Percentiles rank a stretch among this genome's conserved stretches.
These are phyloP conservation scores for Macaca nemestrina DNA, from an alignment of 2,113 vertebrate species.

Conservation along the genomic window DNA sequence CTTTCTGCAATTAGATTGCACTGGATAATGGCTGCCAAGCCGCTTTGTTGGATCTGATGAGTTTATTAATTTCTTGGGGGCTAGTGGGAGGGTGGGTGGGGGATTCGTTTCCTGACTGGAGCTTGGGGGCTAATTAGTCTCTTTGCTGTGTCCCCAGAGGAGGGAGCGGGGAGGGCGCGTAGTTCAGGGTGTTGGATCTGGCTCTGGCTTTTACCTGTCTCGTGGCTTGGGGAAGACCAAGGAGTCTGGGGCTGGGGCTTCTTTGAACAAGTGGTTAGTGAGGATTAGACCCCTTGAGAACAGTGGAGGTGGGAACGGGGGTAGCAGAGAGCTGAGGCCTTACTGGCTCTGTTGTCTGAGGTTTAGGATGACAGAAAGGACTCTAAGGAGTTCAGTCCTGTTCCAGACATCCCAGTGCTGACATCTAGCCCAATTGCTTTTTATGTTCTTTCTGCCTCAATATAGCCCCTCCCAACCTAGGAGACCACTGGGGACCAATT, in stretches of 20 bases:
- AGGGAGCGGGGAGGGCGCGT: neutral
- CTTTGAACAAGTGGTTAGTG: neutral
- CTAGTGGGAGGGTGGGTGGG: constrained; percentile 51
- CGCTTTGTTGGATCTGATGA: constrained; percentile 64
- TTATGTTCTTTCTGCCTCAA: neutral
- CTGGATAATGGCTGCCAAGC: constrained; percentile 47
- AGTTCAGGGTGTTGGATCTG: constrained; percentile 20
- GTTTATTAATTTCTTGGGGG: constrained; percentile 73
- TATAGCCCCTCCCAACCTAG: neutral
- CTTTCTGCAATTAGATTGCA: constrained; percentile 62
- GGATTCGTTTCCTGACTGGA: constrained; percentile 61
- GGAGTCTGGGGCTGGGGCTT: neutral
- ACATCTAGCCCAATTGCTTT: neutral
- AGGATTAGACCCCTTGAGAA: neutral
- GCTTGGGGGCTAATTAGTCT: constrained; percentile 65
- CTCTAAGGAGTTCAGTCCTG: neutral
- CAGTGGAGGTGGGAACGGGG: no score
- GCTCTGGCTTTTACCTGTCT: neutral
- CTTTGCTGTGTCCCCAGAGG: constrained; percentile 35
- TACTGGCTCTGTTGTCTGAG: neutral
- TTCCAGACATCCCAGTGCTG: neutral
- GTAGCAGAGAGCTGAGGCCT: neutral
- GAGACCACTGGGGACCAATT: neutral
- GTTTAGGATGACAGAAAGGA: neutral
- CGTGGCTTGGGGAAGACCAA: neutral